Percentiles rank a stretch among this genome's conserved stretches.
phyloP scores from a whole-genome alignment of 2,113 vertebrate genomes.

The Craseonycteris thonglongyai region DNA sequence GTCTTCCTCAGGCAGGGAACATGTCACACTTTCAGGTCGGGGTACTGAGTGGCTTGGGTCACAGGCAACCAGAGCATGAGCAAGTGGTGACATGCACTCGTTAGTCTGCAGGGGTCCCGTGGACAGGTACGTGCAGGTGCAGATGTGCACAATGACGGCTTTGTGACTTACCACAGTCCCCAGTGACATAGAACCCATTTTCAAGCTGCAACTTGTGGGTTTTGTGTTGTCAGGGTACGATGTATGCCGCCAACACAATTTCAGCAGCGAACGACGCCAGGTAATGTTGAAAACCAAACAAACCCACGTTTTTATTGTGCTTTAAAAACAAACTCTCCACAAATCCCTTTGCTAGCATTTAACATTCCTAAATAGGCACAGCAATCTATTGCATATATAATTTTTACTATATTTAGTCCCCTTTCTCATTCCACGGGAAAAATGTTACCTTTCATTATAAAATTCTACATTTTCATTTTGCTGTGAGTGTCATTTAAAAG shows the following conservation, averaged over 20 bases:
- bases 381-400: not conserved
- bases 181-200: not conserved
- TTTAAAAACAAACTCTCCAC: not conserved
- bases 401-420: not conserved
- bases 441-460: not conserved
- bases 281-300: slow-evolving; percentile 1
- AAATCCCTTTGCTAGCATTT: not conserved
- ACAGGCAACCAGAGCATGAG: not conserved
- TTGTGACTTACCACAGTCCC: not conserved
- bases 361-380: not conserved
- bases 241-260: not conserved
- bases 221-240: not conserved
- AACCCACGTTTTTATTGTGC: not conserved
- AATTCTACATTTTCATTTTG: not conserved
- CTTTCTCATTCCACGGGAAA: not conserved
- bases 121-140: not conserved
- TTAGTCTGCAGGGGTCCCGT: not conserved
- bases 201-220: slow-evolving; percentile 21
- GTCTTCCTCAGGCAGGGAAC: not conserved
- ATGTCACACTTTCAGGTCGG: not conserved
- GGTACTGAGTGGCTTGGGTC: not conserved
- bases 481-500: not conserved
- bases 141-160: not conserved
- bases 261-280: not conserved
- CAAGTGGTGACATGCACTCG: not conserved